Conservation (phyloP, 2,888 invertebrate species). For the Limnephilus lunatus region DNA sequence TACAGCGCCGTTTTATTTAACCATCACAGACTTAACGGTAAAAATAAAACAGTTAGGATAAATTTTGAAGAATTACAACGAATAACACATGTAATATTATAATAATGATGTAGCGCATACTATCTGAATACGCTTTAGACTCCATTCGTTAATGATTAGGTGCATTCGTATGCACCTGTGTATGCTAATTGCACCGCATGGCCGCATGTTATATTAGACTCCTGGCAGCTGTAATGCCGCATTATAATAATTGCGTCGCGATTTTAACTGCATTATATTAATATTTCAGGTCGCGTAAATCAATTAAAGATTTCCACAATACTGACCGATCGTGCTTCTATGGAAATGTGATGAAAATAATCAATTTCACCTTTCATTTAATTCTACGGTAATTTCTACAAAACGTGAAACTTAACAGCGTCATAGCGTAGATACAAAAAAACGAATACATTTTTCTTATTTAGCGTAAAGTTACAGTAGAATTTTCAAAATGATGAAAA, state of each 20-base stretch:
- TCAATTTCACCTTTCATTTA: background rate
- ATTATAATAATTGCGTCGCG: background rate
- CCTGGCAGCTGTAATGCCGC: background rate
- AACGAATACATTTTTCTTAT: no score
- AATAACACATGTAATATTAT: background rate
- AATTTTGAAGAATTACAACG: background rate
- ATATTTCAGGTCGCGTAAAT: background rate
- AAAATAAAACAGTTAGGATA: no score
- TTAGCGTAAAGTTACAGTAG: no score
- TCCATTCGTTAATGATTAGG: background rate
- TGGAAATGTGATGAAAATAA: background rate
- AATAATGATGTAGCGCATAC: background rate
- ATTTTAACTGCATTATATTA: background rate
- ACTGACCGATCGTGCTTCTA: background rate
- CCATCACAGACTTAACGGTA: no score
- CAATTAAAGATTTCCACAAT: background rate
- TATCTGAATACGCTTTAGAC: background rate
- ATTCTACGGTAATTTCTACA: background rate
- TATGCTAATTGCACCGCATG: background rate
- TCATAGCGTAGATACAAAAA: no score
- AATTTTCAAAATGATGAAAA: no score
- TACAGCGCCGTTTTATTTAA: no score
- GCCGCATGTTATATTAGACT: background rate
- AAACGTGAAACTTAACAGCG: background rate
- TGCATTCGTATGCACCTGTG: background rate